Evolutionary conservation across 2,797 vertebrate genomes (phyloP), one percentile per base, ranked within the genome.

Genomic region (Eutrigla gurnardus): DNA sequence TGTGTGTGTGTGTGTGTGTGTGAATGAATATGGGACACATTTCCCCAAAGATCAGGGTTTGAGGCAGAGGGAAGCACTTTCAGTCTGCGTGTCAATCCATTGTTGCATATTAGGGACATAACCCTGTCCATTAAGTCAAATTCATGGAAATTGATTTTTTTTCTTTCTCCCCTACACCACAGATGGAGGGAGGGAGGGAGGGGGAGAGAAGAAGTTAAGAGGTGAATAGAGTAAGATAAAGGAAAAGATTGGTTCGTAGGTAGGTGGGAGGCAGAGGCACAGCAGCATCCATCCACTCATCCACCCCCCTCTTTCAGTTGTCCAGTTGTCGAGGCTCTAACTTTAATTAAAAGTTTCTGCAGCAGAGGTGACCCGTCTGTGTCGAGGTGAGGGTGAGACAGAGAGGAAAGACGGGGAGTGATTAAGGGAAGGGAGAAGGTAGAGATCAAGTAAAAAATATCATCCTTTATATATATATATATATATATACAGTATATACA

Each of bases 271-370:
- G 39, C 9, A 35, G 53, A 73, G 1, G 11, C 32, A 7, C 15
- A 47, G 68, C 33, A 43, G 37, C 65, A 73, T 61, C 76, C 75
- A 86, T 82, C 65, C 81, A 70, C 68, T 83, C 83, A 82, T 80
- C 82, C 85, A 47, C 7, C 42, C 49, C n/a, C 52, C 65, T 40
- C 67, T 15, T 53, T 70, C 58, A 70, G 77, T 66, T 75, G 72
- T 65, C 73, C 78, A 66, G 81, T 84, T 70, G 70, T 86, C 35
- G 3, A 87, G 86, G 92, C 90, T 95, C 90, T 93, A 95, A 91
- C 82, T 94, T 94, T 94, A 94, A 95, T 95, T 94, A 94, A 95
- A 96, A 93, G 86, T 92, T 94, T 92, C 74, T 84, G 80, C 76
- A 64, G 90, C 87, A 81, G 86, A 89, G 88, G 88, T 94, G 93